These are phyloP conservation scores for Darevskia nairensis DNA, from an alignment of 2,797 vertebrate species.

Conservation along the genomic window DNA sequence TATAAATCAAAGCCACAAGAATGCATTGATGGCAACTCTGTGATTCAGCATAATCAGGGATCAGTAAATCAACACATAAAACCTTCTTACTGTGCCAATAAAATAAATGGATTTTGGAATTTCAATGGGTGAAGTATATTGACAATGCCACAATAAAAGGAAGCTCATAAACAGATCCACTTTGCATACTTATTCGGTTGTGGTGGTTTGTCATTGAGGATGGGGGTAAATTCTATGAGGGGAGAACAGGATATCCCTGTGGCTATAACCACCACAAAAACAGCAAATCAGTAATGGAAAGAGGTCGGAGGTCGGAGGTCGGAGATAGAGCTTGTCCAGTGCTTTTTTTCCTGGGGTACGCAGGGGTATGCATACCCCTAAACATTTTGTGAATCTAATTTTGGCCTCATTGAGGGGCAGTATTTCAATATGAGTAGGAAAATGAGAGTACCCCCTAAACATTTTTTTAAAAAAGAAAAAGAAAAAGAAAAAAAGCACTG, in stretches of 20 bases:
- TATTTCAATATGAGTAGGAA: too few relatives aligned
- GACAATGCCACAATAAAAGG: not conserved
- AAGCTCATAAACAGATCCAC: not conserved
- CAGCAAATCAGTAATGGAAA: not conserved
- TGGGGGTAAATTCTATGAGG: not conserved
- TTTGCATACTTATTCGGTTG: not conserved
- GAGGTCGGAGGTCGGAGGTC: too few relatives aligned
- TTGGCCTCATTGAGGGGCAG: too few relatives aligned
- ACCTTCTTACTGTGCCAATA: not conserved
- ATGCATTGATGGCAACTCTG: constrained; percentile 32
- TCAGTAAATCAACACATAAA: constrained; percentile 38
- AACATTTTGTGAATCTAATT: too few relatives aligned
- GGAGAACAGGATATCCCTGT: not conserved
- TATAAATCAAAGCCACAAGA: constrained; percentile 56
- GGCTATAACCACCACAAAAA: not conserved
- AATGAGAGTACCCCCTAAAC: too few relatives aligned
- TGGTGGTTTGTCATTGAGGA: not conserved
- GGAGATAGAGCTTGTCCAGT: not conserved
- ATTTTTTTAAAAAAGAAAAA: too few relatives aligned
- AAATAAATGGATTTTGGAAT: constrained; percentile 5
- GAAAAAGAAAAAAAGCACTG: too few relatives aligned
- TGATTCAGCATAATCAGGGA: constrained; percentile 49
- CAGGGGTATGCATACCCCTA: too few relatives aligned
- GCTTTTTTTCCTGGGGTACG: too few relatives aligned
- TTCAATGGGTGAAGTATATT: accelerated